A percentile compares a stretch with the other conserved stretches of the same genome.
Evolutionary conservation across 2,888 invertebrate species (phyloP).

Genomic region (Scaptomyza reducta): DNA sequence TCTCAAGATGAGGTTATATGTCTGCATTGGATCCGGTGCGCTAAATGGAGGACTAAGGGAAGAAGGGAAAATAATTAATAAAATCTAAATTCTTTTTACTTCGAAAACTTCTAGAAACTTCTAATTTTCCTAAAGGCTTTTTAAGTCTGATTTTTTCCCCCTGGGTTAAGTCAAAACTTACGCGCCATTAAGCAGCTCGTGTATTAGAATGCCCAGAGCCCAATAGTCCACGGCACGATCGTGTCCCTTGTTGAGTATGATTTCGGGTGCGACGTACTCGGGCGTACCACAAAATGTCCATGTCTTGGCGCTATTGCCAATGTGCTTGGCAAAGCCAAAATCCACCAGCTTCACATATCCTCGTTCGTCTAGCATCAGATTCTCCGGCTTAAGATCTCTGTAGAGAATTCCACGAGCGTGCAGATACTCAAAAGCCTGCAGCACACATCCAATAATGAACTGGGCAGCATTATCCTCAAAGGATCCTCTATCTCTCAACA

Average conservation of each 20-base stretch:
- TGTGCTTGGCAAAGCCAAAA: constrained; percentile 96
- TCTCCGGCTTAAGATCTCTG: constrained; percentile 97
- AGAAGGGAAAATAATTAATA: too few relatives aligned
- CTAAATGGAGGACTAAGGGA: constrained; percentile 91
- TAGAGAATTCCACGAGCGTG: constrained; percentile 93
- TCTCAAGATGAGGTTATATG: constrained; percentile 95
- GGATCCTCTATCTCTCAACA: constrained; percentile 92
- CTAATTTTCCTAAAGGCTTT: too few relatives aligned
- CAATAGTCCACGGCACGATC: constrained; percentile 96
- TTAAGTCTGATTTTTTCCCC: too few relatives aligned
- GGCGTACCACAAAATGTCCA: constrained; percentile 99
- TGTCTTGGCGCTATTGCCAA: constrained; percentile 92
- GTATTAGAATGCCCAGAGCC: constrained; percentile 95
- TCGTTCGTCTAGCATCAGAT: constrained; percentile 92
- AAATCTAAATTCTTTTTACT: too few relatives aligned
- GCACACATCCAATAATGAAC: constrained; percentile 95
- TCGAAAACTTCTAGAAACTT: too few relatives aligned
- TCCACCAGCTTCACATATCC: constrained; percentile 97
- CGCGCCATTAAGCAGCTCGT: constrained; percentile 94
- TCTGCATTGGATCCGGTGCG: constrained; percentile 96
- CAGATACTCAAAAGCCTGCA: constrained; percentile 96
- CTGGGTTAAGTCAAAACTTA: constrained; percentile 82
- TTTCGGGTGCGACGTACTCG: constrained; percentile 95
- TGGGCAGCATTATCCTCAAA: constrained; percentile 93
- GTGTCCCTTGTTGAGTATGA: constrained; percentile 92